A percentile compares a stretch with the other conserved stretches of the same genome.
These are phyloP conservation scores for Lymantria dispar DNA, from an alignment of 2,888 invertebrate species.

Conservation along the genomic window DNA sequence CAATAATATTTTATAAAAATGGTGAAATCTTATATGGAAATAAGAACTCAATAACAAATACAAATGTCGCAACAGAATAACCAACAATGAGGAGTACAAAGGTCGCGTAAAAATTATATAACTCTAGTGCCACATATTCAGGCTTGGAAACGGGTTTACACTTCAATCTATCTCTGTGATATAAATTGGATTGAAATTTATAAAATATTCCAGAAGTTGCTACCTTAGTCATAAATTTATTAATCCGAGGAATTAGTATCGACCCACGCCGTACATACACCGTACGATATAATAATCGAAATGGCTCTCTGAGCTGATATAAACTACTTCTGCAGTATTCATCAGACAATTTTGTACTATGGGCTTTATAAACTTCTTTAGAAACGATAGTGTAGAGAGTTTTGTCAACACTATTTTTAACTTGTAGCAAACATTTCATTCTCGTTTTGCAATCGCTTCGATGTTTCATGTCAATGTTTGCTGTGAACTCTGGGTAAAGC, in stretches of 20 bases:
- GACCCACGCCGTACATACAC: slow-evolving; percentile 45
- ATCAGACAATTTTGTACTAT: slow-evolving; percentile 26
- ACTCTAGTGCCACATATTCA: slow-evolving; percentile 5
- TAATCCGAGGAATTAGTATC: slow-evolving; percentile 15
- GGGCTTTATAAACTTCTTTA: slow-evolving; percentile 7
- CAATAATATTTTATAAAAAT: no score
- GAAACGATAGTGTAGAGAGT: slow-evolving; percentile 31
- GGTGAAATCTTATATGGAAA: no score
- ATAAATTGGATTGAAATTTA: slow-evolving; percentile 16
- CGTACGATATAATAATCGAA: slow-evolving; percentile 22
- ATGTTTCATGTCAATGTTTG: not conserved
- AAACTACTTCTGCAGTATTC: slow-evolving; percentile 23
- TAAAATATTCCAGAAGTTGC: slow-evolving; percentile 27
- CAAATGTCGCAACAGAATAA: slow-evolving; percentile 2
- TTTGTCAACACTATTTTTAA: slow-evolving; percentile 19
- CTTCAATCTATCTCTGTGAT: slow-evolving; percentile 24
- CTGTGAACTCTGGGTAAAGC: slow-evolving; percentile 3
- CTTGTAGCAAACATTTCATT: slow-evolving; percentile 31
- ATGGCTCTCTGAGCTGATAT: slow-evolving; percentile 29
- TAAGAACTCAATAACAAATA: no score
- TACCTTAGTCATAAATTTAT: slow-evolving; percentile 17
- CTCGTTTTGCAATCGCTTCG: slow-evolving; percentile 22
- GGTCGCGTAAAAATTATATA: slow-evolving; percentile 24
- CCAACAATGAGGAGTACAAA: slow-evolving; percentile 36
- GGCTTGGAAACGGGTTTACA: slow-evolving; percentile 17